A percentile compares a stretch with the other conserved stretches of the same genome.
phyloP scores from a whole-genome alignment of 2,888 invertebrate genomes.

The Cheilosia vernalis region DNA sequence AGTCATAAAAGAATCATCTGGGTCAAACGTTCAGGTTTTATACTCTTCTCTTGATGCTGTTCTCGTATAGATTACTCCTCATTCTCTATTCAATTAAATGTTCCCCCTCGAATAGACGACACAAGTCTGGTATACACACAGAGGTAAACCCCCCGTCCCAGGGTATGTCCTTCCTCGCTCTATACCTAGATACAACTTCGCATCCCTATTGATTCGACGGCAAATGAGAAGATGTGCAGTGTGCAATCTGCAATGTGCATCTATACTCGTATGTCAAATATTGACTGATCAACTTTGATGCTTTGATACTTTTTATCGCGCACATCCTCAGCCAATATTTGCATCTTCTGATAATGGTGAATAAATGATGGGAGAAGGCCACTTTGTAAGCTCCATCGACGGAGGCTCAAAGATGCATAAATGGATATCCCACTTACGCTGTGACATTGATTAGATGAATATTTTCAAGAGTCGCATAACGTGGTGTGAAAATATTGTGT shows the following conservation, averaged over 20 bases:
- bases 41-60: background rate
- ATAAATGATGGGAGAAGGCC: constrained; percentile 39
- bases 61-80: constrained; percentile 32
- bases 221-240: constrained; percentile 33
- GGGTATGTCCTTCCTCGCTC: background rate
- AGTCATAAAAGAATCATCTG: constrained; percentile 49
- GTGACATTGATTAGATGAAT: constrained; percentile 49
- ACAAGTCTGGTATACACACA: background rate
- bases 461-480: background rate
- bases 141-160: background rate
- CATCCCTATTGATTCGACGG: constrained; percentile 15
- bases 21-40: constrained; percentile 39
- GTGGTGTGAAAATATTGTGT: constrained; percentile 13
- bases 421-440: constrained; percentile 24
- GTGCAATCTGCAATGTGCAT: background rate
- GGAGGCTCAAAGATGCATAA: constrained; percentile 6
- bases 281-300: constrained; percentile 75
- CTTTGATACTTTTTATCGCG: constrained; percentile 62
- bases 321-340: constrained; percentile 58
- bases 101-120: background rate
- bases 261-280: constrained; percentile 64
- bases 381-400: constrained; percentile 29
- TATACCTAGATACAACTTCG: background rate
- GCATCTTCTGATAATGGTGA: constrained; percentile 61
- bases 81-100: constrained; percentile 64